Evolutionary conservation across 2,888 invertebrate genomes (phyloP).

Genomic region (Thymelicus sylvestris): DNA sequence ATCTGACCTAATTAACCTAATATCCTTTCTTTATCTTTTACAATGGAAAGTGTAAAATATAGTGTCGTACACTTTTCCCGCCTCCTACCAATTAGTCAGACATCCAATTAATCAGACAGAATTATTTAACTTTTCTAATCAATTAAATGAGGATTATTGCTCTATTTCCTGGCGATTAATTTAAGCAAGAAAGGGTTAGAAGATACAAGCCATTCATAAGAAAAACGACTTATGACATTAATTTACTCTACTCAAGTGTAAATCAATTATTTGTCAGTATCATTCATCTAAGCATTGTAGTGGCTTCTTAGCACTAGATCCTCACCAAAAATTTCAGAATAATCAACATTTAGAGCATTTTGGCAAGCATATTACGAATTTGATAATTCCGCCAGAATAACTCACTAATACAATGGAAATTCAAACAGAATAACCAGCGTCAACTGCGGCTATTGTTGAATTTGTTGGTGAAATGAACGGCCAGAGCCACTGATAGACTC

Average conservation of each 20-base stretch:
- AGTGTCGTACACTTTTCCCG: neutral
- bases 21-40: slow-evolving; percentile 1
- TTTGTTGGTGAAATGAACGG: slow-evolving; percentile 1
- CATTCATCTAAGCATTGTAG: too few species aligned
- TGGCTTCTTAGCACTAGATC: too few species aligned
- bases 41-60: slow-evolving; percentile 2
- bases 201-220: too few species aligned
- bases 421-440: slow-evolving; percentile 1
- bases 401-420: neutral
- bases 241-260: too few species aligned
- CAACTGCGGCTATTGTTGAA: slow-evolving; percentile 10
- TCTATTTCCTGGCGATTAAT: slow-evolving; percentile 9
- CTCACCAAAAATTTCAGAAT: too few species aligned
- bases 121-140: neutral
- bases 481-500: neutral
- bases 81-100: neutral
- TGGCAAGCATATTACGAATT: too few species aligned
- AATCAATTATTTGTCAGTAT: too few species aligned
- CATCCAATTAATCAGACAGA: neutral
- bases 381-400: too few species aligned
- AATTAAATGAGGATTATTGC: neutral
- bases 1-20: slow-evolving; percentile 13
- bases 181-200: neutral
- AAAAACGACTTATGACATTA: too few species aligned
- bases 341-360: too few species aligned